Conservation (phyloP, 2,888 invertebrate species). For the Eubasilissa splendida region DNA sequence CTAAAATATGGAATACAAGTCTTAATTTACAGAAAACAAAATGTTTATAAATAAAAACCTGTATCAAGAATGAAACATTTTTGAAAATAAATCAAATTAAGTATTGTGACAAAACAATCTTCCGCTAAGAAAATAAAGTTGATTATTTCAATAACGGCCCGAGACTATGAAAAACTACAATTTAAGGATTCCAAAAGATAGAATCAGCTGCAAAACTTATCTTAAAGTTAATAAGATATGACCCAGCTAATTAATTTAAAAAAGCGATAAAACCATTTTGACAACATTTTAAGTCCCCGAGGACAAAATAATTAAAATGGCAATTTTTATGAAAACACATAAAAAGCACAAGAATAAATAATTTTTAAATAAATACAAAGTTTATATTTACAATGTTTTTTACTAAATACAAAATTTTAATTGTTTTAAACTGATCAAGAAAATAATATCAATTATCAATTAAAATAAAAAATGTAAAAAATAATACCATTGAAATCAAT, state of each 20-base stretch:
- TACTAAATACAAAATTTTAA: slow-evolving; percentile 4
- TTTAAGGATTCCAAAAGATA: slow-evolving; percentile 32
- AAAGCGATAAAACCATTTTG: slow-evolving; percentile 55
- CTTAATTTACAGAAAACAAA: slow-evolving; percentile 12
- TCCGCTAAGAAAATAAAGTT: slow-evolving; percentile 5
- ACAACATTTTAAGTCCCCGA: slow-evolving; percentile 54
- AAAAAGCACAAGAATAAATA: slow-evolving; percentile 48
- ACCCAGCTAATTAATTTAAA: slow-evolving; percentile 45
- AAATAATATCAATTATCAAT: background rate
- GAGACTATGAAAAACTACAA: slow-evolving; percentile 4
- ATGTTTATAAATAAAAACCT: slow-evolving; percentile 7
- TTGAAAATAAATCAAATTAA: slow-evolving; percentile 24
- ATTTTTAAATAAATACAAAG: slow-evolving; percentile 39
- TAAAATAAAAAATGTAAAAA: background rate
- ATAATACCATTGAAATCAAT: background rate
- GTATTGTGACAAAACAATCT: slow-evolving; percentile 33
- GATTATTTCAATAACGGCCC: slow-evolving; percentile 18
- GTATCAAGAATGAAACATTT: background rate
- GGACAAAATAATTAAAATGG: slow-evolving; percentile 54
- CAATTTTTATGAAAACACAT: slow-evolving; percentile 50
- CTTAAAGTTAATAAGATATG: slow-evolving; percentile 52
- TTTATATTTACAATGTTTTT: slow-evolving; percentile 22
- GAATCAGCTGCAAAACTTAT: slow-evolving; percentile 52
- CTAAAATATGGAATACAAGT: slow-evolving; percentile 29
- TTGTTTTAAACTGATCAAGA: slow-evolving; percentile 11